phyloP scores from a whole-genome alignment of 2,888 invertebrate species.

The Cistogaster globosa region DNA sequence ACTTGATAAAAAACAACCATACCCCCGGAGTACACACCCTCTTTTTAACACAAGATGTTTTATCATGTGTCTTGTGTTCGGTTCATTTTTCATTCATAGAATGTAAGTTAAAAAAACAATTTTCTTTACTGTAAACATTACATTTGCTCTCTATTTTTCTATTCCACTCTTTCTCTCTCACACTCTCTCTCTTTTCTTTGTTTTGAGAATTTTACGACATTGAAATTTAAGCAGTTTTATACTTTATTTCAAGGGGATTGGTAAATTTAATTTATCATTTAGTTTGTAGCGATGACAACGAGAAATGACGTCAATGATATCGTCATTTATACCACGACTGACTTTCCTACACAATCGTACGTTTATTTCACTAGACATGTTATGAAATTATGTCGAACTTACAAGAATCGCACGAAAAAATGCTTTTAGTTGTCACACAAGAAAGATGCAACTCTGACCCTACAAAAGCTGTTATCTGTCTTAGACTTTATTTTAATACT shows the following conservation, averaged over 20 bases:
- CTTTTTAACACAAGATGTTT: background rate
- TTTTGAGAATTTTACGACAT: background rate
- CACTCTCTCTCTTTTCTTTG: background rate
- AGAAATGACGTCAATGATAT: background rate
- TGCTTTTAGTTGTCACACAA: no score
- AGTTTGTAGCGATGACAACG: background rate
- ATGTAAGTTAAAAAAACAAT: background rate
- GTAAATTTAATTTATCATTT: background rate
- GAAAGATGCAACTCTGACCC: no score
- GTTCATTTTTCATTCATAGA: conserved; percentile 16
- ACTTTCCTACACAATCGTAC: no score
- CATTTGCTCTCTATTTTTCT: background rate
- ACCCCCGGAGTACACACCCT: conserved; percentile 10
- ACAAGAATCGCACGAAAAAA: no score
- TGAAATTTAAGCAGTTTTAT: background rate
- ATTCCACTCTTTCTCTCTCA: background rate
- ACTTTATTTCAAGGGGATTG: background rate
- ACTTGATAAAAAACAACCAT: background rate
- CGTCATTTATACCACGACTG: background rate
- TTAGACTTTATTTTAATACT: no score
- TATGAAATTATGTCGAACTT: no score
- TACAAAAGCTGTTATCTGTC: no score
- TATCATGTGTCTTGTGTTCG: background rate
- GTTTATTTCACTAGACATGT: no score
- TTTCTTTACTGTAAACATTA: background rate